Conservation (phyloP, 2,113 vertebrate species). For the Hoplias malabaricus region DNA sequence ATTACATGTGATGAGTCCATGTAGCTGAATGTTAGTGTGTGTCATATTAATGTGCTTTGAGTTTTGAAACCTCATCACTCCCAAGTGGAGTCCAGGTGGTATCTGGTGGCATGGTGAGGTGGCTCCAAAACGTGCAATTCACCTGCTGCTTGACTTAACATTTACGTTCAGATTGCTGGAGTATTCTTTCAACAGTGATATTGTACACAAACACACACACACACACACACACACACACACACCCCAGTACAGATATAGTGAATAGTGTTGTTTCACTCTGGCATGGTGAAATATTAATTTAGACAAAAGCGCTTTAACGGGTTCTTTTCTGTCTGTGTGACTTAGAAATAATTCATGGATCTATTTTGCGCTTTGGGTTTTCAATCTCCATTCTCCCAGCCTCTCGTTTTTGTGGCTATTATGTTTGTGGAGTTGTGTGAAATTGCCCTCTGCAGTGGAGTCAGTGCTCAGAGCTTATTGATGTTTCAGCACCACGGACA, state of each 20-base stretch:
- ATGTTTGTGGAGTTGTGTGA: not conserved
- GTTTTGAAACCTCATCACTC: too few species aligned
- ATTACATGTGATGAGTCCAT: too few species aligned
- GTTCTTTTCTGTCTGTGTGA: not conserved
- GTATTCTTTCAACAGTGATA: not conserved
- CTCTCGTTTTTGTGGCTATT: not conserved
- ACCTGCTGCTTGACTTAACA: too few species aligned
- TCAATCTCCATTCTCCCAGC: not conserved
- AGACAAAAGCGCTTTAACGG: not conserved
- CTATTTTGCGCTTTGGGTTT: not conserved
- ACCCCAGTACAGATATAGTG: too few species aligned
- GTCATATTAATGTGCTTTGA: too few species aligned
- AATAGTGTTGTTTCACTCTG: not conserved
- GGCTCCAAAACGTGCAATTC: too few species aligned
- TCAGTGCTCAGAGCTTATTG: not conserved
- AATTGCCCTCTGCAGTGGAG: not conserved
- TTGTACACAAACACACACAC: not conserved
- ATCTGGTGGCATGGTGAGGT: too few species aligned
- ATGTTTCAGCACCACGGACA: slow-evolving; percentile 70
- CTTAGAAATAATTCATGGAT: not conserved
- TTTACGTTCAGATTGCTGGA: too few species aligned
- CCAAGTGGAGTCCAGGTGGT: too few species aligned
- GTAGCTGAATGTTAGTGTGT: too few species aligned
- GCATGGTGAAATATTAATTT: not conserved
- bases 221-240: too few species aligned